Base-by-base conservation (phyloP, 2,888 invertebrate genomes). In the Eupithecia abbreviata region DNA sequence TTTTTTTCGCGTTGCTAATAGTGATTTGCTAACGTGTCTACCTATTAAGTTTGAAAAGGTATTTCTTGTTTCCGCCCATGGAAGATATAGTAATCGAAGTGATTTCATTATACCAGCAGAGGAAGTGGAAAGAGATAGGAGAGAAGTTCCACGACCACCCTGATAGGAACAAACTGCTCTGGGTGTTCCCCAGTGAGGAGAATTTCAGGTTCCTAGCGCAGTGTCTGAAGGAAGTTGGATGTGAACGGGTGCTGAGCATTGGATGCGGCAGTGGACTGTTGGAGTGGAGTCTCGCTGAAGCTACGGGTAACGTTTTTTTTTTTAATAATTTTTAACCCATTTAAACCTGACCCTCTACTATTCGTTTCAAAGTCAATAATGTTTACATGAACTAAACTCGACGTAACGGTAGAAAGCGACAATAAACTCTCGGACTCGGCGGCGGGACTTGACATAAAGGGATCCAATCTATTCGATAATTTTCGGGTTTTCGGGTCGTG, bases 201-300 rank as follows among this genome's bases (percentile, higher is more conserved):
- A 96, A 97, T 88, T 95, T 98, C 71, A 81, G 85, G 10, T 97
- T 96, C 86, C 89, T 98, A 0, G 91, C 94, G 81, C 83, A 90
- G 5, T 85, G 93, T 71, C 84, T 97, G 72, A 77, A 82, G 30
- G 86, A 93, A 55, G 86, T 95, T 30, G 81, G 91, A 6, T 92
- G 96, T 81, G 85, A 89, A 7, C 92, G 92, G 45, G 90, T 98
- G 62, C 88, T 96, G 75, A 98, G 98, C 82, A 91, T 98, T 55
- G 98, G 98, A 1, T 98, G 98, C 88, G 98, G 98, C 15, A 96
- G 96, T 80, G 98, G 98, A 0, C 91, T 98, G n/a, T 92, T 98
- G 49, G 98, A 98, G 90, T 98, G 98, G 98, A 96, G 98, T 81
- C 91, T 98, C 70, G 92, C 92, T 67, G 91, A 96, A 89, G 96